A percentile compares a stretch with the other conserved stretches of the same genome.
Conservation (phyloP, 2,888 invertebrate species). For the Iphiclides podalirius region DNA sequence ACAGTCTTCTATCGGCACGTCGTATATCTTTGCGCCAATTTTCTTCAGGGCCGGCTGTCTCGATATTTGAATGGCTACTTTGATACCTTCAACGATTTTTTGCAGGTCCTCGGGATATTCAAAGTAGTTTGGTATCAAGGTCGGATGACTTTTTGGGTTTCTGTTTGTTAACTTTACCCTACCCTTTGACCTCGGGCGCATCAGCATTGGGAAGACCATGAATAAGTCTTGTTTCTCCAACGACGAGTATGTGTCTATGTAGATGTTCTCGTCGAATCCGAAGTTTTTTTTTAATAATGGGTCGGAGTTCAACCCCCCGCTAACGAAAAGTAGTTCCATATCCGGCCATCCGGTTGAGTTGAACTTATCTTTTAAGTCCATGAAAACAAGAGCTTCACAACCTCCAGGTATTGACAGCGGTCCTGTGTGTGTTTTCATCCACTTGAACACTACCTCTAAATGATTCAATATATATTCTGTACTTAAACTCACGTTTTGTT, state of each 20-base stretch:
- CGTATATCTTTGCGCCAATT: slow-evolving; percentile 80
- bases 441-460: slow-evolving; percentile 71
- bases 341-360: slow-evolving; percentile 81
- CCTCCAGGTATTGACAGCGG: slow-evolving; percentile 83
- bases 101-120: slow-evolving; percentile 81
- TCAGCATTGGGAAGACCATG: slow-evolving; percentile 84
- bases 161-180: slow-evolving; percentile 83
- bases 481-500: slow-evolving; percentile 50
- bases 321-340: slow-evolving; percentile 82
- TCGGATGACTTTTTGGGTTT: slow-evolving; percentile 86
- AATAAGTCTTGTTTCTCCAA: slow-evolving; percentile 63
- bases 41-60: slow-evolving; percentile 79
- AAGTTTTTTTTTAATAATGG: slow-evolving; percentile 70
- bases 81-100: slow-evolving; percentile 83
- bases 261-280: slow-evolving; percentile 73
- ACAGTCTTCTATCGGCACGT: slow-evolving; percentile 82
- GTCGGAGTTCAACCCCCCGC: slow-evolving; percentile 75
- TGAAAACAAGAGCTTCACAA: slow-evolving; percentile 83
- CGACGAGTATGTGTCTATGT: slow-evolving; percentile 55
- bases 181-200: slow-evolving; percentile 86
- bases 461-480: slow-evolving; percentile 62
- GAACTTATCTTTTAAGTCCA: slow-evolving; percentile 80
- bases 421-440: slow-evolving; percentile 74
- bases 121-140: slow-evolving; percentile 90
- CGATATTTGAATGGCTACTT: slow-evolving; percentile 78